phyloP scores from a whole-genome alignment of 2,797 vertebrate species.

The Ciconia nigra region DNA sequence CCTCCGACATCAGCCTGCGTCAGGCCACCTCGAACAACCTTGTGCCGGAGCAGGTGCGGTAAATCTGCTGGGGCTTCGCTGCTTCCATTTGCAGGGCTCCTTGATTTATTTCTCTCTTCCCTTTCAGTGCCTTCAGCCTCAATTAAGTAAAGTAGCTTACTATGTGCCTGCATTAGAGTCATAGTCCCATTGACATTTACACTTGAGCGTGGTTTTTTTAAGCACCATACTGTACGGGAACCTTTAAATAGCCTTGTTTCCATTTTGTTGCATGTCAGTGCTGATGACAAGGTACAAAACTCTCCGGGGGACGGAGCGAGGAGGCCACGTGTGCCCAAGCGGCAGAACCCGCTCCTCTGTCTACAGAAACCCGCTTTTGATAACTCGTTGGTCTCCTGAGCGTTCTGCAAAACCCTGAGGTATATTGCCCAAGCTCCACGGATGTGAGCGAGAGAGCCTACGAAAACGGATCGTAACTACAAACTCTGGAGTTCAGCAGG shows the following conservation, averaged over 20 bases:
- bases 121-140: background rate
- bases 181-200: background rate
- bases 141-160: background rate
- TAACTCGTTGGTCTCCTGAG: background rate
- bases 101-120: background rate
- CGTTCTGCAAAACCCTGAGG: background rate
- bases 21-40: background rate
- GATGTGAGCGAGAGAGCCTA: fast-evolving
- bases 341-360: background rate
- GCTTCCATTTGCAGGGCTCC: background rate
- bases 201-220: background rate
- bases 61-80: background rate
- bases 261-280: constrained; percentile 19
- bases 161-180: background rate
- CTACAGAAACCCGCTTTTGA: background rate
- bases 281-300: constrained; percentile 32
- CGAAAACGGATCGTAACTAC: fast-evolving
- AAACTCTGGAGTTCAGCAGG: background rate
- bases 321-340: background rate
- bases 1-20: background rate
- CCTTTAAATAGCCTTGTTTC: background rate
- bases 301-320: background rate
- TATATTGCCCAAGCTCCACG: background rate
- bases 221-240: background rate
- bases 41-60: background rate